phyloP scores from a whole-genome alignment of 2,113 vertebrate species.

The Bubo blakistoni region DNA sequence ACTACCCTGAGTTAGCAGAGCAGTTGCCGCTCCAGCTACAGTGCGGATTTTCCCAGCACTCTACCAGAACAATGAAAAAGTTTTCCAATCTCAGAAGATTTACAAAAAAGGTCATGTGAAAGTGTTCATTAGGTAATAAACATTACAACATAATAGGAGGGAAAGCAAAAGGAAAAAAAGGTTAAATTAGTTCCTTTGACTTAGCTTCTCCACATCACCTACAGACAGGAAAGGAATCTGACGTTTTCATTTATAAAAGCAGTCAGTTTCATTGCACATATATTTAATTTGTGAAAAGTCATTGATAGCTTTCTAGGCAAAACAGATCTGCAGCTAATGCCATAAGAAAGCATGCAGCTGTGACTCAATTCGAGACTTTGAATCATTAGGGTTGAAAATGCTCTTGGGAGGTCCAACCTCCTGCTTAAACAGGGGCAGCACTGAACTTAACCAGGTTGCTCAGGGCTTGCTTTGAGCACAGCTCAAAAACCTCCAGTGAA shows the following conservation, averaged over 20 bases:
- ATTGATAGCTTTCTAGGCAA: neutral
- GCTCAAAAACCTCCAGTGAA: neutral
- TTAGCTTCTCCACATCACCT: neutral
- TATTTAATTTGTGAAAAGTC: neutral
- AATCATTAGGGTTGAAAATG: neutral
- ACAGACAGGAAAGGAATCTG: neutral
- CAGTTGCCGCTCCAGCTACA: neutral
- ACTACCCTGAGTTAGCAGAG: neutral
- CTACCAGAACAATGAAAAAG: too few relatives aligned
- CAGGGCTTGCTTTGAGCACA: neutral
- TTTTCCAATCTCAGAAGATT: neutral
- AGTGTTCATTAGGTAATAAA: neutral
- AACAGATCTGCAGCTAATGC: neutral
- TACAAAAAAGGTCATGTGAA: rapidly evolving
- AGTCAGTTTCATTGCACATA: neutral
- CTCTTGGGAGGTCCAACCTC: neutral
- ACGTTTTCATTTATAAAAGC: neutral
- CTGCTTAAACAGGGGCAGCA: neutral
- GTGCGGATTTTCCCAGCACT: neutral
- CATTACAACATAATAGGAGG: neutral
- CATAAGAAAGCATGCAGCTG: neutral
- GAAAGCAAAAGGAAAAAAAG: rapidly evolving
- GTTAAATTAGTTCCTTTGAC: neutral
- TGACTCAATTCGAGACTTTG: rapidly evolving
- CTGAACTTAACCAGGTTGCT: neutral